Percentiles rank a stretch among this genome's conserved stretches.
Evolutionary conservation across 2,113 vertebrate species (phyloP).

Genomic region (Bucco capensis): DNA sequence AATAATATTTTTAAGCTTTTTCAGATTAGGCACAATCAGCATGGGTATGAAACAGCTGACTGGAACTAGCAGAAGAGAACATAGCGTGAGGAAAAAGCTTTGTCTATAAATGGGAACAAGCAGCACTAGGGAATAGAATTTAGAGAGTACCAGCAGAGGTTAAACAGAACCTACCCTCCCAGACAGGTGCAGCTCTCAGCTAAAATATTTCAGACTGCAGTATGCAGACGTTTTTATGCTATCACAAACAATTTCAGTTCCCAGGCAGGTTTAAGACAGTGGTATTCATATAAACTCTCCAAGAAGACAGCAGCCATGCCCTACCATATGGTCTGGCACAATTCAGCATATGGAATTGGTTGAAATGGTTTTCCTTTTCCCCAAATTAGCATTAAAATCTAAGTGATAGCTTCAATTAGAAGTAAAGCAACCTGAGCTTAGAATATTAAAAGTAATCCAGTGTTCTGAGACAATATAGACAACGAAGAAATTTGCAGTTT

Average conservation of each 20-base stretch:
- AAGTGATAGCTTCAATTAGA: conserved; percentile 45
- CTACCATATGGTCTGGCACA: conserved; percentile 49
- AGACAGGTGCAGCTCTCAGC: not conserved
- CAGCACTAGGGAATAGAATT: not conserved
- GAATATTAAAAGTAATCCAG: conserved; percentile 16
- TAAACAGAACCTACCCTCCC: not conserved
- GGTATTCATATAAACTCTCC: not conserved
- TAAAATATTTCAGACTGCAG: not conserved
- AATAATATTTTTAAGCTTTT: not conserved
- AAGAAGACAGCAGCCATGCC: conserved; percentile 26
- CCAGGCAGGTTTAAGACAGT: not conserved
- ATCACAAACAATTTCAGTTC: not conserved
- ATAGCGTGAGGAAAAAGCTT: not conserved
- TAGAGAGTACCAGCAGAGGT: not conserved
- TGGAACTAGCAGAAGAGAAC: not conserved
- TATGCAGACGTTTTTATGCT: not conserved
- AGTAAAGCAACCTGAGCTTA: not conserved
- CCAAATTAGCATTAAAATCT: conserved; percentile 46
- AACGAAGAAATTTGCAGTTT: not conserved
- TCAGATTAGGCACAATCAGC: not conserved
- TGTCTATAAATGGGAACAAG: not conserved
- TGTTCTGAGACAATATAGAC: not conserved
- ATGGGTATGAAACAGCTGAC: not conserved
- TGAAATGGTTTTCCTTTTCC: not conserved
- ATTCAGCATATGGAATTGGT: conserved; percentile 4